A percentile compares a stretch with the other conserved stretches of the same genome.
phyloP scores from a whole-genome alignment of 2,113 vertebrate genomes.

The Heterotis niloticus region DNA sequence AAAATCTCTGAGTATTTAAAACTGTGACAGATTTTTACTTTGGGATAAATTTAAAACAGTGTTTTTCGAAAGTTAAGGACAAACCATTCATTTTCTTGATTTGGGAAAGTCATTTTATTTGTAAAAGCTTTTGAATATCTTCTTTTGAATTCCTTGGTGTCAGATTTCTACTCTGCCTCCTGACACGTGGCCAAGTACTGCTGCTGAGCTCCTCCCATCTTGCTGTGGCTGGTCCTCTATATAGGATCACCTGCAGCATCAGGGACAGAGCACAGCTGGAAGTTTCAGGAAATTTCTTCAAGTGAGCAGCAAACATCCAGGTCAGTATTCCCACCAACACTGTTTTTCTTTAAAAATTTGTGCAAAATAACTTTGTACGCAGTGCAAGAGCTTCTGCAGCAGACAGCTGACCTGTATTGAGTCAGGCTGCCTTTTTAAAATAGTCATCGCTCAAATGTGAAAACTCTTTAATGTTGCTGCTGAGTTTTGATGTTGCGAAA shows the following conservation, averaged over 20 bases:
- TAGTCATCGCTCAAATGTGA: no score
- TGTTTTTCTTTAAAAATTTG: background rate
- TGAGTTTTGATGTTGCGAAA: no score
- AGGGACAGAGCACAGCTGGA: slow-evolving; percentile 3
- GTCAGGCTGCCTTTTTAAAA: no score
- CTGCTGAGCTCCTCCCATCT: background rate
- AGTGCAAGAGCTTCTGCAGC: no score
- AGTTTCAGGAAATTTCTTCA: background rate
- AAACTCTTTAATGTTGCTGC: no score
- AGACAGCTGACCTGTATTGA: no score
- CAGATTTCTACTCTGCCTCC: background rate
- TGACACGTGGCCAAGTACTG: background rate
- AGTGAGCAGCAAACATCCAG: background rate
- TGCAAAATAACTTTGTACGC: background rate
- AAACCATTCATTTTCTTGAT: background rate
- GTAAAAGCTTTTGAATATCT: slow-evolving; percentile 20
- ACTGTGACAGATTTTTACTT: no score
- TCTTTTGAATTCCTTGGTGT: slow-evolving; percentile 19
- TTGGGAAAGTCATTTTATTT: background rate
- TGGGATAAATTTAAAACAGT: no score
- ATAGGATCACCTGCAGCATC: slow-evolving; percentile 9
- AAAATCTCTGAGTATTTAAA: no score
- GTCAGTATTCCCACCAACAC: slow-evolving; percentile 5
- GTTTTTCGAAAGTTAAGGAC: background rate
- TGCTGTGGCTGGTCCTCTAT: background rate